A percentile compares a stretch with the other conserved stretches of the same genome.
Conservation (phyloP, 2,113 vertebrate species). For the Sapayoa aenigma region DNA sequence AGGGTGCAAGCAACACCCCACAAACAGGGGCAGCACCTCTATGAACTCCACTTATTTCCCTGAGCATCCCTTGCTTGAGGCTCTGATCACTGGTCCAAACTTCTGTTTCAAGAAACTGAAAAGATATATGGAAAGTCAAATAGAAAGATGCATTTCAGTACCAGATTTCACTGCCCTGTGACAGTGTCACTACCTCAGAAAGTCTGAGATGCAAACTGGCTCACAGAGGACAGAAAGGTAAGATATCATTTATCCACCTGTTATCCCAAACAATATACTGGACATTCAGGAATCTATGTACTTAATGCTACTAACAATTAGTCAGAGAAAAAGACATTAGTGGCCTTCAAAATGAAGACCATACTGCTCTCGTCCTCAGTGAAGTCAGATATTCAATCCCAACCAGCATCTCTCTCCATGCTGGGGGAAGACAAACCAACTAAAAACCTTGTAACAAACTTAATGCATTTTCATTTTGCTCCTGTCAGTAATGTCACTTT, state of each 20-base stretch:
- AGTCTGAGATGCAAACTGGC: neutral
- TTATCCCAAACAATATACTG: neutral
- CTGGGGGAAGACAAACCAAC: neutral
- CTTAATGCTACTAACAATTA: neutral
- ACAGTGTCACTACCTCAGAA: neutral
- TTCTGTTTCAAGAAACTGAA: neutral
- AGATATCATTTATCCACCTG: neutral
- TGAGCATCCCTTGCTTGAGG: neutral
- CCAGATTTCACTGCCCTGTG: neutral
- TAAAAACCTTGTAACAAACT: neutral
- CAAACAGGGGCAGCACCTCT: neutral
- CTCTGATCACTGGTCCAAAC: neutral
- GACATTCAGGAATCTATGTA: neutral
- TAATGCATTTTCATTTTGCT: slow-evolving; percentile 39
- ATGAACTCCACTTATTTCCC: neutral
- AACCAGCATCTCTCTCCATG: neutral
- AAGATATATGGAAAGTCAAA: neutral
- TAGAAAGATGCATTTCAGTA: neutral
- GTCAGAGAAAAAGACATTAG: neutral
- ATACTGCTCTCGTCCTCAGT: neutral
- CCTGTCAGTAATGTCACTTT: slow-evolving; percentile 53
- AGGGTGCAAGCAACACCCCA: neutral
- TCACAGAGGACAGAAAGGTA: neutral
- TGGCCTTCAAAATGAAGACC: neutral
- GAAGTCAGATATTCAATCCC: neutral